Base-by-base conservation (phyloP, 2,888 invertebrate genomes). In the Tillus elongatus region DNA sequence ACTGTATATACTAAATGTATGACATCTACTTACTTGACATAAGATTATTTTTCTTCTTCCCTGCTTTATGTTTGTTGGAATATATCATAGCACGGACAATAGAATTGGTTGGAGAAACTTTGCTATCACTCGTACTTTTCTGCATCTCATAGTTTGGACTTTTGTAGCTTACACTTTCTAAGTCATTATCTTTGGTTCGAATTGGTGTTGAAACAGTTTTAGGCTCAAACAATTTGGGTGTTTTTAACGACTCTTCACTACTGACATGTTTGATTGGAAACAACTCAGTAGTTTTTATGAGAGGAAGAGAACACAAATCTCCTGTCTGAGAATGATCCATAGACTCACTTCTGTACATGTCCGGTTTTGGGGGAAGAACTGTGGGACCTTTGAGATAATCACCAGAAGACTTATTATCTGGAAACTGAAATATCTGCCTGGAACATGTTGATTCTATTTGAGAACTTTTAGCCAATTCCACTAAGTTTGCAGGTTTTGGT, bases 1-100 rank as follows among this genome's bases (percentile, higher is more conserved):
- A n/a, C n/a, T n/a, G n/a, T n/a, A n/a, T n/a, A n/a, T n/a, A n/a
- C n/a, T n/a, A n/a, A n/a, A n/a, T n/a, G n/a, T n/a, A n/a, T n/a
- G 8, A 30, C 11, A 15, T 4, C 38, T 40, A 72, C 79, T 75
- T 57, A 82, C 82, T 85, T 26, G 82, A 79, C 16, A 84, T 66
- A 10, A 56, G 38, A 13, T 78, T 78, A 56, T 82, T 84, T 56
- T 80, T 82, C 66, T 83, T 83, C 56, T 82, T 81, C 27, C 74
- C 61, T n/a, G 74, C 74, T 42, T 76, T 64, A 1, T 72, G 73
- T 56, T 79, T 78, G 41, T 70, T 69, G 0, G 70, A 63, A 14
- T 72, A 71, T 52, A 75, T 73, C 45, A 75, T 71, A 12, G 71
- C 72, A n/a, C 74, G 58, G 2, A 71, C 70, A 15, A 70, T 68